phyloP scores from a whole-genome alignment of 2,888 invertebrate species.

The Eledona agricola region DNA sequence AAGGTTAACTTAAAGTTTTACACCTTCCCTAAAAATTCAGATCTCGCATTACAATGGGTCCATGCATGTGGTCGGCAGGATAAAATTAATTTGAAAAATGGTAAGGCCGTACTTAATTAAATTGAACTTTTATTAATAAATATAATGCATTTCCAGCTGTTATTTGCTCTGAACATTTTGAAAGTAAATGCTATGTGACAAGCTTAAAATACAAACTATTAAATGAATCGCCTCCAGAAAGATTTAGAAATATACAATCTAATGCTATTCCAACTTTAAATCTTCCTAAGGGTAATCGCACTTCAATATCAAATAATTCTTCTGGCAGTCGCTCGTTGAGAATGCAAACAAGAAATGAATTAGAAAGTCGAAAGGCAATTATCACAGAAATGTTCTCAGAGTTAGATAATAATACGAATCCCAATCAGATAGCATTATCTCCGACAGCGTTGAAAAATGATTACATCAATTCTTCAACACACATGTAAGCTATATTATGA shows the following conservation, averaged over 20 bases:
- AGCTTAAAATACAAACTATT: not conserved
- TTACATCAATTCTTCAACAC: no score
- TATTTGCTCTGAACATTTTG: slow-evolving; percentile 1
- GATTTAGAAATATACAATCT: not conserved
- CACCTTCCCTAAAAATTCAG: slow-evolving; percentile 2
- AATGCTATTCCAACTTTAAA: slow-evolving; percentile 1
- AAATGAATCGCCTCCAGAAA: not conserved
- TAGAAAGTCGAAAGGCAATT: slow-evolving; percentile 1
- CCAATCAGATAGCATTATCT: no score
- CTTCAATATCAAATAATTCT: not conserved
- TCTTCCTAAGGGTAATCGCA: not conserved
- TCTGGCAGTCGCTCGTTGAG: not conserved
- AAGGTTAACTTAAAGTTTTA: not conserved
- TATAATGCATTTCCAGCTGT: no score
- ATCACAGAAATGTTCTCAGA: not conserved
- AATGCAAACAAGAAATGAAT: not conserved
- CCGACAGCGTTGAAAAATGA: no score
- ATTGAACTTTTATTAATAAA: no score
- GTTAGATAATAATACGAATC: no score
- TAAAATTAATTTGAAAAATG: slow-evolving; percentile 2
- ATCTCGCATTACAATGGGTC: not conserved
- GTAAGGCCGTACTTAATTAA: slow-evolving; percentile 1
- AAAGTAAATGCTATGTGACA: not conserved
- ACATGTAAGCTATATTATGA: no score
- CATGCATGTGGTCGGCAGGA: not conserved